Conservation (phyloP, 2,797 vertebrate species). For the Chelidonichthys spinosus region DNA sequence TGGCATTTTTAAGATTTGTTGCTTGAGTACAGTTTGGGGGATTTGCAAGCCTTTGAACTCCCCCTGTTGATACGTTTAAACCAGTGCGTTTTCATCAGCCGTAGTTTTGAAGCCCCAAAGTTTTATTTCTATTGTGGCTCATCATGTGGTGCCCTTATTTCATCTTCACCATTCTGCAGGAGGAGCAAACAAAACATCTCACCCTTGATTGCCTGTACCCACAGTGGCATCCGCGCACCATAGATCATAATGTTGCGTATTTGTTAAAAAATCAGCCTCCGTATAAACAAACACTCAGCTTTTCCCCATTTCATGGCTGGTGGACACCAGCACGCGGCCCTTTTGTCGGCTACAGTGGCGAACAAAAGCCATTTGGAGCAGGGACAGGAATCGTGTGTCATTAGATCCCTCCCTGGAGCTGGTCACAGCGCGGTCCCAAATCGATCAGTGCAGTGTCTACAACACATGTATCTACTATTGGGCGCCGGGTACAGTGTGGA, state of each 20-base stretch:
- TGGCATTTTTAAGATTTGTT: constrained; percentile 37
- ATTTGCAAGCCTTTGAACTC: constrained; percentile 50
- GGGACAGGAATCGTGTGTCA: constrained; percentile 64
- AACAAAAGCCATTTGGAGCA: constrained; percentile 64
- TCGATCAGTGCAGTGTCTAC: constrained; percentile 72
- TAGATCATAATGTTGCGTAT: constrained; percentile 43
- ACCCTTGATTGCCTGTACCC: constrained; percentile 20
- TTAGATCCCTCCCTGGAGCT: constrained; percentile 67
- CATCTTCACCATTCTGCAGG: constrained; percentile 24
- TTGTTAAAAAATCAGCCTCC: constrained; percentile 42
- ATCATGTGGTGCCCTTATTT: constrained; percentile 28
- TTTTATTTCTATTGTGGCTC: constrained; percentile 21
- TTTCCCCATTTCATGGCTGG: constrained; percentile 56
- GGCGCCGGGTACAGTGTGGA: constrained; percentile 33
- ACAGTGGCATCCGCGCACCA: constrained; percentile 4
- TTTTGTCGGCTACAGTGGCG: constrained; percentile 41
- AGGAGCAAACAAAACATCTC: constrained; percentile 23
- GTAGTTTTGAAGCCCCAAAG: constrained; percentile 7
- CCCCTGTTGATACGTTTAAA: constrained; percentile 25
- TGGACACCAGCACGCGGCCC: constrained; percentile 33
- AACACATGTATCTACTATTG: constrained; percentile 66
- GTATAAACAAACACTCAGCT: constrained; percentile 49
- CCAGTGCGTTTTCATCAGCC: constrained; percentile 11
- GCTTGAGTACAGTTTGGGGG: constrained; percentile 33
- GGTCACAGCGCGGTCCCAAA: constrained; percentile 64